A percentile compares a stretch with the other conserved stretches of the same genome.
Conservation (phyloP, 2,113 vertebrate species). For the Ophthalmolycus amberensis region DNA sequence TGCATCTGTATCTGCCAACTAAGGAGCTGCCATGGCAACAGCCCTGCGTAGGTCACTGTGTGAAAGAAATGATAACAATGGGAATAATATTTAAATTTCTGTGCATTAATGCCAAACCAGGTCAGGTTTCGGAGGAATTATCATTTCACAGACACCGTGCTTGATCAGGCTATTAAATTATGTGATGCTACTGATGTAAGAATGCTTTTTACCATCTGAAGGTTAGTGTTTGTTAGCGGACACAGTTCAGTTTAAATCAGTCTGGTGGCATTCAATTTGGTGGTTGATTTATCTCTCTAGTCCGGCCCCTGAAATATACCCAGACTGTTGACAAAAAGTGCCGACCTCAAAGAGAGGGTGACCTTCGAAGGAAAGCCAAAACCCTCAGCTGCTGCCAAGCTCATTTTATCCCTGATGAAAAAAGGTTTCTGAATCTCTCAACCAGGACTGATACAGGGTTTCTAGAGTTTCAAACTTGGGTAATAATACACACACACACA, state of each 20-base stretch:
- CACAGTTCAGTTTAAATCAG: background rate
- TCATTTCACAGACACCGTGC: background rate
- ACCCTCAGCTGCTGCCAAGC: constrained; percentile 51
- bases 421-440: constrained; percentile 57
- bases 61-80: constrained; percentile 33
- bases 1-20: background rate
- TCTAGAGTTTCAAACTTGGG: constrained; percentile 41
- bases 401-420: constrained; percentile 73
- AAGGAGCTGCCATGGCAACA: constrained; percentile 63
- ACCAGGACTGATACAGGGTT: constrained; percentile 46
- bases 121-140: constrained; percentile 8
- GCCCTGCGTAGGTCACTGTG: constrained; percentile 23
- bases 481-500: constrained; percentile 10
- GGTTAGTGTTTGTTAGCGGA: background rate
- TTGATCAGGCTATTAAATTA: constrained; percentile 19
- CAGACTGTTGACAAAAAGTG: constrained; percentile 11
- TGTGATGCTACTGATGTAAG: background rate
- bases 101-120: constrained; percentile 12
- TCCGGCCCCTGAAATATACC: background rate
- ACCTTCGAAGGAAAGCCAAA: constrained; percentile 69
- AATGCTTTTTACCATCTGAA: background rate
- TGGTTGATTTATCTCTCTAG: background rate
- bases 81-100: constrained; percentile 10
- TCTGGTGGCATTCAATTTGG: constrained; percentile 8
- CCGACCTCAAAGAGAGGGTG: constrained; percentile 36